These are phyloP conservation scores for Apotomis betuletana DNA, from an alignment of 2,888 invertebrate genomes.

Conservation along the genomic window DNA sequence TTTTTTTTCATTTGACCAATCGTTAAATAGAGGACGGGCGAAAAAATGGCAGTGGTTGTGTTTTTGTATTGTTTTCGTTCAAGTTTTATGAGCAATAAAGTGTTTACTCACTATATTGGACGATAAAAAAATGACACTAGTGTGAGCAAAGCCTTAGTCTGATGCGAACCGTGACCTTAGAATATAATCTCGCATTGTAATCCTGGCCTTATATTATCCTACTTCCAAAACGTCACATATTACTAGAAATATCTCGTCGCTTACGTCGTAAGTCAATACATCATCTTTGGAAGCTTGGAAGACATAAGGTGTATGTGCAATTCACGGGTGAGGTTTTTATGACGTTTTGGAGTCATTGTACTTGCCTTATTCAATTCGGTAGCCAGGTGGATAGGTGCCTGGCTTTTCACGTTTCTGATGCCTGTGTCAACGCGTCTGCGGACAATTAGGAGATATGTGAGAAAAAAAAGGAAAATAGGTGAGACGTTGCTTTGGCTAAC, in stretches of 20 bases:
- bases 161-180: conserved; percentile 6
- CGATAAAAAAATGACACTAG: neutral
- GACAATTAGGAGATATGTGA: conserved; percentile 4
- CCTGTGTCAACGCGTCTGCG: conserved; percentile 87
- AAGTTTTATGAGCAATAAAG: too few species aligned
- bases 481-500: neutral
- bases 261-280: neutral
- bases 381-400: conserved; percentile 91
- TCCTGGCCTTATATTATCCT: neutral
- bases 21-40: too few species aligned
- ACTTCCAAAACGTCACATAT: neutral
- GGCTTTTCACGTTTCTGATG: conserved; percentile 89
- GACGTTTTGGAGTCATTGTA: neutral
- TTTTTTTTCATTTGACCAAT: too few species aligned
- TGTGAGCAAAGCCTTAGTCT: conserved; percentile 3
- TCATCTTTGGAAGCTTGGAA: neutral
- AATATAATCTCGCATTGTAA: neutral
- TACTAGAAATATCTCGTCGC: neutral
- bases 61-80: too few species aligned
- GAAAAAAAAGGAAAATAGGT: neutral
- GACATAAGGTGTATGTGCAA: neutral
- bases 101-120: neutral
- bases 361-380: conserved; percentile 87
- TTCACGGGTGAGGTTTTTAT: neutral
- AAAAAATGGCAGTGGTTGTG: too few species aligned